phyloP scores from a whole-genome alignment of 2,888 invertebrate species.

The Actias luna region DNA sequence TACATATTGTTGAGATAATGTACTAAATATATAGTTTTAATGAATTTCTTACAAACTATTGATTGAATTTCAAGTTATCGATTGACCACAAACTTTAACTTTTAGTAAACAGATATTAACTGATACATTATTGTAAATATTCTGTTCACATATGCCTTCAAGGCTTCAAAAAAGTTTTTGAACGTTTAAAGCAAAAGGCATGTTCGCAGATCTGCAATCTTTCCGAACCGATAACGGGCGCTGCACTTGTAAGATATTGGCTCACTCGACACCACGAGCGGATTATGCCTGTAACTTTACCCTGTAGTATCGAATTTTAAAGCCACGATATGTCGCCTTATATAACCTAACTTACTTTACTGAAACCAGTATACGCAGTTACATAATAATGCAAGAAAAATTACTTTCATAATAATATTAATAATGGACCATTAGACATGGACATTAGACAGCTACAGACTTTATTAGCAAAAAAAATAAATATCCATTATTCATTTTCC shows the following conservation, averaged over 20 bases:
- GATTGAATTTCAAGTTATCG: background rate
- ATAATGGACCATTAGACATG: too few relatives aligned
- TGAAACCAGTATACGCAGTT: background rate
- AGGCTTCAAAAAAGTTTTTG: background rate
- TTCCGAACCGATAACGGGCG: background rate
- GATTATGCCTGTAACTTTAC: background rate
- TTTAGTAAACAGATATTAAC: too few relatives aligned
- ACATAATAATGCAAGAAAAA: background rate
- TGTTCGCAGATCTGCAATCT: background rate
- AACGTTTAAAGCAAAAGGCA: constrained; percentile 1
- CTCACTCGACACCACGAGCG: background rate
- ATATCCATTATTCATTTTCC: too few relatives aligned
- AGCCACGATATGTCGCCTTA: background rate
- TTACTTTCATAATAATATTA: too few relatives aligned
- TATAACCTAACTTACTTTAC: background rate
- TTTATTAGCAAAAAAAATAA: too few relatives aligned
- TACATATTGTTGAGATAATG: too few relatives aligned
- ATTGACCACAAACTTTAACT: background rate
- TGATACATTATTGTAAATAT: background rate
- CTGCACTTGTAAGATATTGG: constrained; percentile 3
- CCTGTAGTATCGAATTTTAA: constrained; percentile 1
- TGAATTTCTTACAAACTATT: too few relatives aligned
- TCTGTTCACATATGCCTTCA: background rate
- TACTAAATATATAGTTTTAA: too few relatives aligned
- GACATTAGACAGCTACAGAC: too few relatives aligned